phyloP scores from a whole-genome alignment of 2,113 vertebrate species.

The Poeciliopsis retropinna region DNA sequence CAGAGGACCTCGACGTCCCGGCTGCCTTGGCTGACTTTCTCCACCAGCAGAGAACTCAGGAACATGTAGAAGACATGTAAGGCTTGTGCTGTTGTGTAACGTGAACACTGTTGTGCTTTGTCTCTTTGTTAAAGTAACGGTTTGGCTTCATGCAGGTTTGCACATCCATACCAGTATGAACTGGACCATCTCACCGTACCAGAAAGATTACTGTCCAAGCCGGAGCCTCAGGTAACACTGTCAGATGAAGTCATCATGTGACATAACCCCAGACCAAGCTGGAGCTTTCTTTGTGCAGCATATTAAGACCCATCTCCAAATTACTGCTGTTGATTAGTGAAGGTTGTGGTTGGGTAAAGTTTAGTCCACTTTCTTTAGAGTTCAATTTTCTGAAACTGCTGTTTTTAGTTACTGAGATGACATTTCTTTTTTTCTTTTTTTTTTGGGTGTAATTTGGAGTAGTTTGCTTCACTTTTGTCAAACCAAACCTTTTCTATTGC shows the following conservation, averaged over 20 bases:
- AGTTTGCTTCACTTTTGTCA: background rate
- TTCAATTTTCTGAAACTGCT: too few species aligned
- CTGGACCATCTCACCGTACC: conserved; percentile 86
- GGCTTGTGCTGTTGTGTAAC: conserved; percentile 23
- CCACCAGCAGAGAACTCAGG: conserved; percentile 92
- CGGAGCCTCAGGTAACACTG: conserved; percentile 85
- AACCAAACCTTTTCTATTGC: background rate
- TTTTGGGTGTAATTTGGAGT: background rate
- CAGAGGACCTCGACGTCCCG: conserved; percentile 92
- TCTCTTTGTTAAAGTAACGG: background rate
- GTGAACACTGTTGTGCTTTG: background rate
- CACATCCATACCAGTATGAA: conserved; percentile 95
- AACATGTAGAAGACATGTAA: conserved; percentile 93
- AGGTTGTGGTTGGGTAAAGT: background rate
- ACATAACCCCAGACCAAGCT: background rate
- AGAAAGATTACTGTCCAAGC: conserved; percentile 83
- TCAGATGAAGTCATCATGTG: background rate
- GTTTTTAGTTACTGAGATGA: too few species aligned
- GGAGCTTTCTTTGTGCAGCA: background rate
- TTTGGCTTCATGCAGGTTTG: conserved; percentile 82
- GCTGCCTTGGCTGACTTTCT: conserved; percentile 94
- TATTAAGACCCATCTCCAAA: background rate
- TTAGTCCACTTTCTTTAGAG: background rate
- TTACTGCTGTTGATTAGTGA: background rate
- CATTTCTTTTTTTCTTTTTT: too few species aligned